Evolutionary conservation across 2,113 vertebrate species (phyloP).

Genomic region (Channa argus): DNA sequence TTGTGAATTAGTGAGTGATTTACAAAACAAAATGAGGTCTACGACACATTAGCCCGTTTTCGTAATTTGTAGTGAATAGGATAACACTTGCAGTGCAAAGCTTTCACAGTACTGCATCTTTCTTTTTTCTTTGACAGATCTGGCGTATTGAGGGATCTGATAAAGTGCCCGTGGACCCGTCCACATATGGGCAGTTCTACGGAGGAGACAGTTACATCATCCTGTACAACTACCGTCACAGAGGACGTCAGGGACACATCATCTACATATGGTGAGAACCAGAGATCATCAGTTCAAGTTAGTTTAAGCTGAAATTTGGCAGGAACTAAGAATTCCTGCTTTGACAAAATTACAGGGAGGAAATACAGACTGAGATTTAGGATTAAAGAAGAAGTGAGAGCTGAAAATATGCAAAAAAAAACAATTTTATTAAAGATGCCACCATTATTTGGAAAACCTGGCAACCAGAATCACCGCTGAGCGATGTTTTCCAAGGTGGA

Average conservation of each 20-base stretch:
- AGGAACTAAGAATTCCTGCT: too few relatives aligned
- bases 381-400: too few relatives aligned
- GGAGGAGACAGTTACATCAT: conserved; percentile 98
- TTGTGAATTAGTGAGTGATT: background rate
- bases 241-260: conserved; percentile 90
- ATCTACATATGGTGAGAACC: conserved; percentile 95
- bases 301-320: too few relatives aligned
- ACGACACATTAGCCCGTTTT: too few relatives aligned
- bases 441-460: too few relatives aligned
- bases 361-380: too few relatives aligned
- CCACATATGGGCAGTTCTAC: conserved; percentile 92
- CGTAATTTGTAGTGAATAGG: background rate
- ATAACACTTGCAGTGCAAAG: background rate
- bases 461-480: too few relatives aligned
- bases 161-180: conserved; percentile 87
- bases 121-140: conserved; percentile 81
- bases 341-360: too few relatives aligned
- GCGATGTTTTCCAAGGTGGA: too few relatives aligned
- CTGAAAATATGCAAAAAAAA: too few relatives aligned
- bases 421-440: too few relatives aligned
- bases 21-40: too few relatives aligned
- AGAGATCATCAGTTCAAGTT: background rate
- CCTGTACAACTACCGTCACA: conserved; percentile 89
- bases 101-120: background rate
- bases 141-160: conserved; percentile 93